Percentiles rank a stretch among this genome's conserved stretches.
Conservation (phyloP, 2,888 invertebrate genomes). For the Schizaphis graminum region DNA sequence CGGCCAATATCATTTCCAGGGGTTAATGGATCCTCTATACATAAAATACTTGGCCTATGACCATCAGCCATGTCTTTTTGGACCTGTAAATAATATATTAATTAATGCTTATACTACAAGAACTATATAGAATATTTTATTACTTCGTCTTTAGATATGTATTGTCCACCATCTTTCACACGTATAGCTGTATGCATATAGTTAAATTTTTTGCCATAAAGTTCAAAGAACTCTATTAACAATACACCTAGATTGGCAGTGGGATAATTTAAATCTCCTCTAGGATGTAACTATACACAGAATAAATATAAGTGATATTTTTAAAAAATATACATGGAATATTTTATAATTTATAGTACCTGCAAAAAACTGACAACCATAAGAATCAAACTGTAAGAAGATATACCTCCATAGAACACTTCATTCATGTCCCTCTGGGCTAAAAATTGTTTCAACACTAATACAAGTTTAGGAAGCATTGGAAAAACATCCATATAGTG, state of each 20-base stretch:
- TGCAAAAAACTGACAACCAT: constrained; percentile 98
- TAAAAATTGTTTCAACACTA: constrained; percentile 98
- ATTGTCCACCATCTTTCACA: constrained; percentile 92
- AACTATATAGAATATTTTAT: not conserved
- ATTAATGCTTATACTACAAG: not conserved
- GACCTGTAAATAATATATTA: constrained; percentile 72
- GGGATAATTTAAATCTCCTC: constrained; percentile 78
- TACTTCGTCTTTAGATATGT: constrained; percentile 92
- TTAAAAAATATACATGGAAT: not conserved
- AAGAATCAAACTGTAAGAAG: constrained; percentile 97
- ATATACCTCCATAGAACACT: constrained; percentile 99
- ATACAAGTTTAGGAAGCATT: constrained; percentile 91
- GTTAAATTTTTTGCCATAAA: constrained; percentile 96
- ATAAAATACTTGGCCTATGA: constrained; percentile 91
- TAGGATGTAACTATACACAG: constrained; percentile 82
- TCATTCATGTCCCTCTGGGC: constrained; percentile 98
- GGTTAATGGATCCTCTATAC: constrained; percentile 97
- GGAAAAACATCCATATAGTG: constrained; percentile 90
- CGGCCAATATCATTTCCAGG: constrained; percentile 97
- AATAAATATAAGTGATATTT: constrained; percentile 42
- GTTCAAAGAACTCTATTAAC: constrained; percentile 96
- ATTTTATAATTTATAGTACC: constrained; percentile 71
- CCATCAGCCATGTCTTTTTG: constrained; percentile 95
- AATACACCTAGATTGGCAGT: constrained; percentile 90
- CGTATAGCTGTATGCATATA: constrained; percentile 95